Conservation (phyloP, 2,888 invertebrate species). For the Anthophora plumipes region DNA sequence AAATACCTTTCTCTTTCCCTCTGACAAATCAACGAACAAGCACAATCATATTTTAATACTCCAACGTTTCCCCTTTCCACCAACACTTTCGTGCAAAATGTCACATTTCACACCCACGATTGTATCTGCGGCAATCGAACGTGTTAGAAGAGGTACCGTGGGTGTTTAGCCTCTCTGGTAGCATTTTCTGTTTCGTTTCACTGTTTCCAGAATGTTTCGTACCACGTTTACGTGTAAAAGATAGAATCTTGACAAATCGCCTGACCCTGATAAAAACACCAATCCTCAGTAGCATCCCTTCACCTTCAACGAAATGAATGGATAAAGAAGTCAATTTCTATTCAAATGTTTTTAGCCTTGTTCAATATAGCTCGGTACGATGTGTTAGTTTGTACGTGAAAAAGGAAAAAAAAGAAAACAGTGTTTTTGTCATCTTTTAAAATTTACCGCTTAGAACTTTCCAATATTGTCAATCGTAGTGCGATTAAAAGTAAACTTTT, state of each 20-base stretch:
- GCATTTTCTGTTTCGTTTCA: neutral
- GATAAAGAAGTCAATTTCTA: constrained; percentile 2
- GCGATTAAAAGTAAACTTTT: neutral
- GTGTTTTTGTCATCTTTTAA: neutral
- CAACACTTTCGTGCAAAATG: constrained; percentile 16
- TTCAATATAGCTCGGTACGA: neutral
- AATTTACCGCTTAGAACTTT: neutral
- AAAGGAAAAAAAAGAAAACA: neutral
- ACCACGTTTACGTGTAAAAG: neutral
- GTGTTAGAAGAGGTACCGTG: neutral
- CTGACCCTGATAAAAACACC: neutral
- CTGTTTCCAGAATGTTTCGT: neutral
- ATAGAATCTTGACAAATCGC: constrained; percentile 1
- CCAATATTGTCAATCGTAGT: neutral
- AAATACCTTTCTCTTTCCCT: neutral
- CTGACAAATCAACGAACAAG: neutral
- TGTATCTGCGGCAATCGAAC: constrained; percentile 21
- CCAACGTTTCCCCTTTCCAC: neutral
- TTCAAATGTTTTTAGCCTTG: constrained; percentile 1
- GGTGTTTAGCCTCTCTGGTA: constrained; percentile 17
- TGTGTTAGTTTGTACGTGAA: neutral
- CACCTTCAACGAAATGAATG: neutral
- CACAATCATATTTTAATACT: neutral
- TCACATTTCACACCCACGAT: constrained; percentile 28
- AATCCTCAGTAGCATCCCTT: neutral